phyloP scores from a whole-genome alignment of 1,140 invertebrate species.

The Portunus trituberculatus region DNA sequence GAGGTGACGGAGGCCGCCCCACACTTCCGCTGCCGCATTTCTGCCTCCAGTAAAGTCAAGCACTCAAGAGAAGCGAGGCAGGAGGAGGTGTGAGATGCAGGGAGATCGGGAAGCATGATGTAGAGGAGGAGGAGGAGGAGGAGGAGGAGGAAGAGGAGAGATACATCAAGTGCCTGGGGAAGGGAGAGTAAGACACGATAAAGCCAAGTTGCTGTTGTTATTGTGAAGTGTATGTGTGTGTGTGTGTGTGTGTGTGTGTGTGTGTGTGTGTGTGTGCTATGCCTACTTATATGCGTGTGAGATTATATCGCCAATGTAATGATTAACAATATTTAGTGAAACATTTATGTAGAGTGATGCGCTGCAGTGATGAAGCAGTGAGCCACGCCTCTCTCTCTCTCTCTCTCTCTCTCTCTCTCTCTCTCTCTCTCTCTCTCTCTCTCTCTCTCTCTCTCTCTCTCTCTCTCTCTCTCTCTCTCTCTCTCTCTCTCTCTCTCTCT shows the following conservation, averaged over 20 bases:
- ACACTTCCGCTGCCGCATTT: too few relatives aligned
- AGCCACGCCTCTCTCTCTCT: neutral
- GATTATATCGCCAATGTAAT: too few relatives aligned
- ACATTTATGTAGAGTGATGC: neutral
- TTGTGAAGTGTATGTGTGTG: conserved; percentile 32
- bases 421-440: neutral
- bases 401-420: neutral
- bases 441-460: neutral
- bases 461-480: neutral
- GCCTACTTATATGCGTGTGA: too few relatives aligned
- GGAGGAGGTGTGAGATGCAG: neutral
- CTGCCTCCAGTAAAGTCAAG: too few relatives aligned
- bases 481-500: neutral
- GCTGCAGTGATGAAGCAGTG: neutral
- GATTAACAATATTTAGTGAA: too few relatives aligned
- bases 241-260: neutral
- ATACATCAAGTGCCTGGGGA: neutral
- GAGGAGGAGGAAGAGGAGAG: neutral
- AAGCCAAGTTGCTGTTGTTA: neutral
- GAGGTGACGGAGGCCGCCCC: too few relatives aligned
- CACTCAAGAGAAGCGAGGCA: neutral
- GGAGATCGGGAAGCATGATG: neutral
- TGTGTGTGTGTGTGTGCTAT: neutral
- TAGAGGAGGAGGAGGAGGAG: neutral
- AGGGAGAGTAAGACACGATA: neutral